These are phyloP conservation scores for Argyra leucocephala DNA, from an alignment of 2,888 invertebrate species.

Conservation along the genomic window DNA sequence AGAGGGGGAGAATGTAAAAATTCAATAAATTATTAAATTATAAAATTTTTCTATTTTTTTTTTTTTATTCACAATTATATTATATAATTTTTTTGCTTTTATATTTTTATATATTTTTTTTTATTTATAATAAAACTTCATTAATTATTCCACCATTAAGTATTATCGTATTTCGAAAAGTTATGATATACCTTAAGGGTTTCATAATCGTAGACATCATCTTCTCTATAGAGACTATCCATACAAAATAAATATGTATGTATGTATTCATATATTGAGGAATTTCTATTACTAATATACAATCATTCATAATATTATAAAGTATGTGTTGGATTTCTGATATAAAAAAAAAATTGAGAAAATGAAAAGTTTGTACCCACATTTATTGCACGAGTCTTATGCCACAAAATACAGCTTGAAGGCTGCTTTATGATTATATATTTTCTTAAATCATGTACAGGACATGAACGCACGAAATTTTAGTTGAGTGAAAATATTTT, in stretches of 20 bases:
- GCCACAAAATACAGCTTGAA: neutral
- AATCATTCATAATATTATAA: too few relatives aligned
- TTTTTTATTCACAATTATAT: neutral
- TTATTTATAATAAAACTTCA: neutral
- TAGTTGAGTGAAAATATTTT: neutral
- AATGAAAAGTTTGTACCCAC: too few relatives aligned
- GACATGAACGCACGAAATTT: neutral
- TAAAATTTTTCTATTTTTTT: neutral
- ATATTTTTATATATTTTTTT: neutral
- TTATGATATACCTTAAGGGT: neutral
- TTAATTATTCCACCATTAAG: conserved; percentile 2
- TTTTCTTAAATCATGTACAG: neutral
- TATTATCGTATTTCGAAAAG: conserved; percentile 6
- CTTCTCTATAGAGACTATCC: neutral
- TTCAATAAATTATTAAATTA: neutral
- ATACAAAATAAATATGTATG: too few relatives aligned
- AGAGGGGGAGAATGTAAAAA: too few relatives aligned
- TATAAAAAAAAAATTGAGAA: too few relatives aligned
- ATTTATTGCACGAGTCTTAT: too few relatives aligned
- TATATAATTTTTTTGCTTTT: neutral
- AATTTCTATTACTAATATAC: too few relatives aligned
- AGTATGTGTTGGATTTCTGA: too few relatives aligned
- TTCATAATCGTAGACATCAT: neutral
- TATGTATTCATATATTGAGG: too few relatives aligned
- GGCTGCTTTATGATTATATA: neutral